Conservation (phyloP, 2,113 vertebrate genomes). For the Phycodurus eques region DNA sequence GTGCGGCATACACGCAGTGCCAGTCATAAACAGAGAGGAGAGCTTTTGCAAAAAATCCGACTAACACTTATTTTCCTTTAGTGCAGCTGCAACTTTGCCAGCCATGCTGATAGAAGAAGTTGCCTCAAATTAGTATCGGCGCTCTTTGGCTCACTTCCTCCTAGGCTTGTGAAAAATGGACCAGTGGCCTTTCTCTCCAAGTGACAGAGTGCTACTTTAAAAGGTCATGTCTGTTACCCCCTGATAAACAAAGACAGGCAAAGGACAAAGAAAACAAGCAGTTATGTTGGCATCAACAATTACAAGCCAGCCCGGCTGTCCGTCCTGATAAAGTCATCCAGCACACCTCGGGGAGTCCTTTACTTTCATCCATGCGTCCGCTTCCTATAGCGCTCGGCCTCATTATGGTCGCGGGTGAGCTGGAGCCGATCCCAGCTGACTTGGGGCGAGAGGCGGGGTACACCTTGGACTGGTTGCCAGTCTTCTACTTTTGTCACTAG, state of each 20-base stretch:
- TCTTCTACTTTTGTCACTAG: slow-evolving; percentile 56
- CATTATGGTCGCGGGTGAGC: not conserved
- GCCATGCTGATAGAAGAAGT: slow-evolving; percentile 23
- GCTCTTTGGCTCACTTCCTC: slow-evolving; percentile 32
- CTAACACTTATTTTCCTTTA: slow-evolving; percentile 21
- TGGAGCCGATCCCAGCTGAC: not conserved
- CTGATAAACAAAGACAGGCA: slow-evolving; percentile 63
- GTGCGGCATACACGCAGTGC: slow-evolving; percentile 41
- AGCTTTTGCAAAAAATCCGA: slow-evolving; percentile 29
- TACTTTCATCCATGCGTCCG: not conserved
- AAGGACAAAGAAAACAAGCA: slow-evolving; percentile 44
- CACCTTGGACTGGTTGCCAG: not conserved
- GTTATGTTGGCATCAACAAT: slow-evolving; percentile 32
- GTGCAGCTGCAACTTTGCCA: slow-evolving; percentile 21
- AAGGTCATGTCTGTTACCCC: slow-evolving; percentile 69
- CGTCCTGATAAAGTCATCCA: slow-evolving; percentile 49
- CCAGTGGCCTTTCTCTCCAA: slow-evolving; percentile 36
- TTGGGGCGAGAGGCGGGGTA: not conserved
- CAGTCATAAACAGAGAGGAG: slow-evolving; percentile 42
- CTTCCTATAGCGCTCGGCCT: not conserved
- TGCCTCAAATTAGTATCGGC: slow-evolving; percentile 27
- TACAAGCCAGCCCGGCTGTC: slow-evolving; percentile 53
- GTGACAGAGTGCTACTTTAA: slow-evolving; percentile 41
- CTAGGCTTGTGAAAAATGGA: slow-evolving; percentile 40
- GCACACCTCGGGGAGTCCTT: slow-evolving; percentile 22